phyloP scores from a whole-genome alignment of 2,113 vertebrate species.

The Dunckerocampus dactyliophorus region DNA sequence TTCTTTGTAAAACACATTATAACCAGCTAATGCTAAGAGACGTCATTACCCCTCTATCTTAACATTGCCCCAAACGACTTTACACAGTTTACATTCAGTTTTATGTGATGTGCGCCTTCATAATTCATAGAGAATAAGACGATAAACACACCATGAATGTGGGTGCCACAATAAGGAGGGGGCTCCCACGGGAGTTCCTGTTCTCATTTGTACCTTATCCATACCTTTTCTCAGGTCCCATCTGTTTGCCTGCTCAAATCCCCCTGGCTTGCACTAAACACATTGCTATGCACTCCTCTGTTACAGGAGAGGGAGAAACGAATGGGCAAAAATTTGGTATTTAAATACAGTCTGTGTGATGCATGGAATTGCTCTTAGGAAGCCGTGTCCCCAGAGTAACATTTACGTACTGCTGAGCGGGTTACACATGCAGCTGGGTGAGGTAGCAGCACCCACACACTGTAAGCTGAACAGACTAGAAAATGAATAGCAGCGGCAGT shows the following conservation, averaged over 20 bases:
- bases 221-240: constrained; percentile 71
- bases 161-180: constrained; percentile 59
- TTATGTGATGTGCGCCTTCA: constrained; percentile 55
- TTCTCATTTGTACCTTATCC: constrained; percentile 65
- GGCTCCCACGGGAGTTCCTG: constrained; percentile 57
- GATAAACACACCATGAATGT: constrained; percentile 67
- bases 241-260: constrained; percentile 76
- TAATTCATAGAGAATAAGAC: constrained; percentile 61
- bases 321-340: constrained; percentile 74
- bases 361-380: constrained; percentile 70
- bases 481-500: constrained; percentile 63
- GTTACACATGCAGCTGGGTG: constrained; percentile 57
- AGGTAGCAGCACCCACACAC: constrained; percentile 68
- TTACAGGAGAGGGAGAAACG: constrained; percentile 60
- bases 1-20: constrained; percentile 14
- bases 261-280: constrained; percentile 71
- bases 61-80: constrained; percentile 27
- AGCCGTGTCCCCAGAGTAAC: constrained; percentile 72
- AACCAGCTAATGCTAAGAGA: constrained; percentile 26
- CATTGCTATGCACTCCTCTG: constrained; percentile 56
- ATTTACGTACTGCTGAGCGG: constrained; percentile 69
- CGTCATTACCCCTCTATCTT: constrained; percentile 27
- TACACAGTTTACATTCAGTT: constrained; percentile 54
- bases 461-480: constrained; percentile 63
- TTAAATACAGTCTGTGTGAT: constrained; percentile 75